Conservation (phyloP, 2,888 invertebrate species). For the Lepidochitona cinerea region DNA sequence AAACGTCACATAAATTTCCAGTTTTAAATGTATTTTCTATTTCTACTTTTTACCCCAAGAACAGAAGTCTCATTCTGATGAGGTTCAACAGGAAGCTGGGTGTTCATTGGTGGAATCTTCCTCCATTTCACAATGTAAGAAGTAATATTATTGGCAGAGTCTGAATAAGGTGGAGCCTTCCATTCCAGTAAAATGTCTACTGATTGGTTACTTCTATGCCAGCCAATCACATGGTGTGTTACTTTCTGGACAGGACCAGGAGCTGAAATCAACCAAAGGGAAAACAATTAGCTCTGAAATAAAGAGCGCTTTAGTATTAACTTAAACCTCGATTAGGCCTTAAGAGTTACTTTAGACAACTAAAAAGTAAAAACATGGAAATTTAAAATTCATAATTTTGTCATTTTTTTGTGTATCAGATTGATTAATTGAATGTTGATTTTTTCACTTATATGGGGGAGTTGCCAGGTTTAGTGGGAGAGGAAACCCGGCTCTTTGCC, state of each 20-base stretch:
- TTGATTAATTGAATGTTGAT: too few species aligned
- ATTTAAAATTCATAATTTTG: too few species aligned
- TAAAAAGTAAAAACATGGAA: too few species aligned
- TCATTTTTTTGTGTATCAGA: too few species aligned
- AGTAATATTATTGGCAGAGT: background rate
- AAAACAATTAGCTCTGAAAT: background rate
- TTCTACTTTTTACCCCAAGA: background rate
- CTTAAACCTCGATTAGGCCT: too few species aligned
- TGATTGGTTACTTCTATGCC: background rate
- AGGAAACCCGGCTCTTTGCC: too few species aligned
- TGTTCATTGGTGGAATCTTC: background rate
- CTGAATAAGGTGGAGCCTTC: background rate
- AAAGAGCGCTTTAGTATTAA: background rate
- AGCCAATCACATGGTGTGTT: background rate
- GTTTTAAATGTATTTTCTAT: background rate
- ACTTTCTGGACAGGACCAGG: background rate
- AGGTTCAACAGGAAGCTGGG: background rate
- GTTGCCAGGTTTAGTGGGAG: too few species aligned
- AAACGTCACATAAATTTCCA: too few species aligned
- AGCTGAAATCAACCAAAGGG: background rate
- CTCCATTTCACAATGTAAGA: background rate
- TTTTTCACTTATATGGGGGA: too few species aligned
- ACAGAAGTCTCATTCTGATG: background rate
- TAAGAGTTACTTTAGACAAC: too few species aligned
- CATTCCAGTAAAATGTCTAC: background rate